These are phyloP conservation scores for Reticulitermes speratus DNA, from an alignment of 1,140 invertebrate genomes.

Conservation along the genomic window DNA sequence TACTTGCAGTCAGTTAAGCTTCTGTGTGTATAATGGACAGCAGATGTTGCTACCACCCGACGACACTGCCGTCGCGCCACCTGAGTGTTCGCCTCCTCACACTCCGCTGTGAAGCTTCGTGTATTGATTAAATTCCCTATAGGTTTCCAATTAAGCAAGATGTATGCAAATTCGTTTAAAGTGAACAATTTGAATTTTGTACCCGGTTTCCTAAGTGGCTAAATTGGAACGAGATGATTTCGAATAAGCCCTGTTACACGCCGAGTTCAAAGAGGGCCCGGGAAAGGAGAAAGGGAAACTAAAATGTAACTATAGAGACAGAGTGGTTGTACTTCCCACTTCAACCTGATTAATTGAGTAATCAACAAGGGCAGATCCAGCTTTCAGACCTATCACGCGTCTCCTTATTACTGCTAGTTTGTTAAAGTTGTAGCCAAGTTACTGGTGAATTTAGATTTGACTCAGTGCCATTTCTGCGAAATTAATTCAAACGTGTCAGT, in stretches of 20 bases:
- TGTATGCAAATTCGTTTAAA: constrained; percentile 26
- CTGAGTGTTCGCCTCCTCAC: neutral
- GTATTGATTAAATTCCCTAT: constrained; percentile 25
- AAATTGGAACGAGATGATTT: constrained; percentile 13
- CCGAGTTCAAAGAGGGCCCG: neutral
- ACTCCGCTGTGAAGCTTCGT: neutral
- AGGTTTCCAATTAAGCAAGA: constrained; percentile 1
- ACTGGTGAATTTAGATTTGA: neutral
- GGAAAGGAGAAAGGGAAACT: neutral
- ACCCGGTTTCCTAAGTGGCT: constrained; percentile 3
- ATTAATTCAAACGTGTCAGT: too few species aligned
- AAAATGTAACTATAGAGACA: neutral
- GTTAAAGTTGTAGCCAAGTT: neutral
- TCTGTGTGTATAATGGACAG: too few species aligned
- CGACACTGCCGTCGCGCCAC: neutral
- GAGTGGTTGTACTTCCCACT: neutral
- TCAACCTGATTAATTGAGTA: neutral
- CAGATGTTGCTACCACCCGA: too few species aligned
- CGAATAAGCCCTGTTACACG: constrained; percentile 14
- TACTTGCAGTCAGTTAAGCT: too few species aligned
- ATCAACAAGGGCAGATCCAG: neutral
- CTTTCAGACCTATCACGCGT: neutral
- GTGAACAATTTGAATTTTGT: constrained; percentile 25
- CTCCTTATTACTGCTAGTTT: neutral
- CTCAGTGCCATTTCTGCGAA: neutral